Conservation (phyloP, 2,888 invertebrate genomes). For the Rhorus exstirpatorius region DNA sequence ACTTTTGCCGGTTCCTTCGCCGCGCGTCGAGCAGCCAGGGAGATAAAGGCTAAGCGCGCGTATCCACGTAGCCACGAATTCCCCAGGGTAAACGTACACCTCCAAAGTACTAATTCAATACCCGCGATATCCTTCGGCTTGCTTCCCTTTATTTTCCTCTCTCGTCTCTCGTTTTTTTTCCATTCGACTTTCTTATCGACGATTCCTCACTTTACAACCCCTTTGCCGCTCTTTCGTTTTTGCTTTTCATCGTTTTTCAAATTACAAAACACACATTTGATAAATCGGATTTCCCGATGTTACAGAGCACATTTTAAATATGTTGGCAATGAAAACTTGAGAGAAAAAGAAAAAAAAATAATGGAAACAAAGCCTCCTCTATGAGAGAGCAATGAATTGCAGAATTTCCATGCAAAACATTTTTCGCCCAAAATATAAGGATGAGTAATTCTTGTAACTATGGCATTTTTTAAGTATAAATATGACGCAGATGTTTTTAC, state of each 20-base stretch:
- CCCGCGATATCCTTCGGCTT: conserved; percentile 64
- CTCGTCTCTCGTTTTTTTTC: conserved; percentile 47
- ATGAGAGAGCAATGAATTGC: too few species aligned
- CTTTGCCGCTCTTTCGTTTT: conserved; percentile 18
- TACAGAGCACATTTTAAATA: too few species aligned
- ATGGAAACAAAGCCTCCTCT: too few species aligned
- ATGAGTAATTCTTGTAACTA: background rate
- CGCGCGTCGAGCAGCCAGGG: conserved; percentile 41
- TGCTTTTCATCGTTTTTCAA: conserved; percentile 13
- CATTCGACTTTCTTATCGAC: conserved; percentile 59
- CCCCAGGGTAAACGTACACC: conserved; percentile 66
- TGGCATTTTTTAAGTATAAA: too few species aligned
- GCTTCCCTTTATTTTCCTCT: conserved; percentile 9
- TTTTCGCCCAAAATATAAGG: too few species aligned
- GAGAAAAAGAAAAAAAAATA: too few species aligned
- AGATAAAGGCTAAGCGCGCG: conserved; percentile 55
- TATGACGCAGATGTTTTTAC: too few species aligned
- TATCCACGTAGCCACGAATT: conserved; percentile 60
- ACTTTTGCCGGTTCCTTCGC: conserved; percentile 49
- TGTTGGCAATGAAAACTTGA: too few species aligned
- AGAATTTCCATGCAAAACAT: too few species aligned
- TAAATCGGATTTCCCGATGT: too few species aligned
- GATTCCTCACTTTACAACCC: conserved; percentile 39
- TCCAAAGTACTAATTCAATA: conserved; percentile 73
- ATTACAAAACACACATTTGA: too few species aligned